Percentiles rank a stretch among this genome's conserved stretches.
Evolutionary conservation across 2,797 vertebrate species (phyloP).

Genomic region (Notoglanidium macrostoma): DNA sequence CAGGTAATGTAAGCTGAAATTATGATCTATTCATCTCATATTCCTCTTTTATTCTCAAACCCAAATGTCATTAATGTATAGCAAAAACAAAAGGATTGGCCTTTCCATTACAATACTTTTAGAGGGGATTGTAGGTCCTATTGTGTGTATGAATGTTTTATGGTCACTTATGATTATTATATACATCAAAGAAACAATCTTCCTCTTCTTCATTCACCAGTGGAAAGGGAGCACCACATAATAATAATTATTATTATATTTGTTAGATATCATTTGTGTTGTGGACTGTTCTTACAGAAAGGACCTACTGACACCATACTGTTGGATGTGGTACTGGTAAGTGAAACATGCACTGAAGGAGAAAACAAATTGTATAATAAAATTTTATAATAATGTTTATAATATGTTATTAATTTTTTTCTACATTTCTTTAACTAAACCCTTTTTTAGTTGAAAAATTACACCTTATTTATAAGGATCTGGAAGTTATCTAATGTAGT

Average conservation of each 20-base stretch:
- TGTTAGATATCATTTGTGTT: neutral
- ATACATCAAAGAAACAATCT: neutral
- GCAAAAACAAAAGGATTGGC: neutral
- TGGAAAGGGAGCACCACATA: neutral
- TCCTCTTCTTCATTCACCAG: neutral
- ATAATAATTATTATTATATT: neutral
- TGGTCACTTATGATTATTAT: neutral
- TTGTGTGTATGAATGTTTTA: neutral
- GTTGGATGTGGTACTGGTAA: neutral
- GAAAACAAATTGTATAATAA: neutral
- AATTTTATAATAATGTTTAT: too few species aligned
- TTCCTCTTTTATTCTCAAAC: neutral
- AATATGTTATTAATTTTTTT: neutral
- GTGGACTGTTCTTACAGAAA: neutral
- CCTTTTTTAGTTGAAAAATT: neutral
- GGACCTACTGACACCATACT: neutral
- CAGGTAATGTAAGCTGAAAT: neutral
- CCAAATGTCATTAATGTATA: neutral
- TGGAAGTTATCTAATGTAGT: neutral
- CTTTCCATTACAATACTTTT: neutral
- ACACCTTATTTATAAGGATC: neutral
- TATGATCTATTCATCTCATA: neutral
- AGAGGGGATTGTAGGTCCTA: neutral
- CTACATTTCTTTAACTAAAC: neutral
- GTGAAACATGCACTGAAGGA: neutral